Conservation (phyloP, 2,113 vertebrate species). For the Leiothrix lutea region DNA sequence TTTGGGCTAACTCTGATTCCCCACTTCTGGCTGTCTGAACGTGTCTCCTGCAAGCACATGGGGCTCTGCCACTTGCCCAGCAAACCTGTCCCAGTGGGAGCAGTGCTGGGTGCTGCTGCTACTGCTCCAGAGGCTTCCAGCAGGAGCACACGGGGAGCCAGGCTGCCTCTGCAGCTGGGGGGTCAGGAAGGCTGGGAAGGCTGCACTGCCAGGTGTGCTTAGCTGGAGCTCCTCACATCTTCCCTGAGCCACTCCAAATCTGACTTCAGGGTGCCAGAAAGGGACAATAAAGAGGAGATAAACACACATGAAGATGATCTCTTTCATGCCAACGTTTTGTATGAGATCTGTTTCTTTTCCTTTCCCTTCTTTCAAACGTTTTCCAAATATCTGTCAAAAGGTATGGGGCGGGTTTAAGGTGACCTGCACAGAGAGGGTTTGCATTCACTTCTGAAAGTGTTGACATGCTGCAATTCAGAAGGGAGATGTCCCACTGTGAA, state of each 20-base stretch:
- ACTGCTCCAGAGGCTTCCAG: not conserved
- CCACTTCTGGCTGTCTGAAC: not conserved
- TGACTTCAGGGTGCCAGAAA: not conserved
- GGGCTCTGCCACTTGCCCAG: not conserved
- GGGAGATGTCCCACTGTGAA: not conserved
- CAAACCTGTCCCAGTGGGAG: not conserved
- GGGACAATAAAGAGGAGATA: too few species aligned
- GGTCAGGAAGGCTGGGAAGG: not conserved
- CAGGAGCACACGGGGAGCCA: not conserved
- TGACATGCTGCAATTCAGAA: not conserved
- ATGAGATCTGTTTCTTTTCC: not conserved
- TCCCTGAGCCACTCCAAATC: not conserved
- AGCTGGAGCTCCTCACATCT: not conserved
- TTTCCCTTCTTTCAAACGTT: not conserved
- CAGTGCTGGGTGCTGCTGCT: not conserved
- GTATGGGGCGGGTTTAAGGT: not conserved
- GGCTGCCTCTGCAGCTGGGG: not conserved
- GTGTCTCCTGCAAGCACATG: fast-evolving
- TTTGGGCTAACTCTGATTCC: not conserved
- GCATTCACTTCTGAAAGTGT: not conserved
- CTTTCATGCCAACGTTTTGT: not conserved
- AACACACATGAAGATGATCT: fast-evolving
- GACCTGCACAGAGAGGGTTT: not conserved
- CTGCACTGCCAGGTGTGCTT: fast-evolving
- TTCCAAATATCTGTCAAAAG: not conserved